Base-by-base conservation (phyloP, 2,797 vertebrate species). In the Gymnothorax javanicus region DNA sequence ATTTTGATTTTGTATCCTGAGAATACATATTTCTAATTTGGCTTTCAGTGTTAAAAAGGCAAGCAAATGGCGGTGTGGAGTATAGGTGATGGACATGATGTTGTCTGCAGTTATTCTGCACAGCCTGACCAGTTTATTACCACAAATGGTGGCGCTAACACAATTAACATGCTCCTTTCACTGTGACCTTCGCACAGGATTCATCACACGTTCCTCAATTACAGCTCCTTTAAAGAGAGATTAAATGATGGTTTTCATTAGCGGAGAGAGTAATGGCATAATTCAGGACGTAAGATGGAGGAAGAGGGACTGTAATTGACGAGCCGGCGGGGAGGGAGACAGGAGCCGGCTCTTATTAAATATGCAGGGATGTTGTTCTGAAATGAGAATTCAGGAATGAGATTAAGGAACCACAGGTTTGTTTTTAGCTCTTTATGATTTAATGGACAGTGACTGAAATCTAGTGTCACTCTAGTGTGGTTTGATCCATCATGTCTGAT, bases 181-280 rank as follows among this genome's bases (percentile, higher is more conserved):
- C 90, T 89, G 91, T 79, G 27, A 89, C 91, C 88, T 85, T 86
- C 83, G 88, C 33, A 79, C 90, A n/a, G 27, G 90, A 95, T 95
- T 92, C 91, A 94, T 95, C 94, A 95, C 43, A 87, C 83, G 86
- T 86, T 93, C 73, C 94, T 94, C 94, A 95, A 94, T 95, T 95
- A 94, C 94, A 77, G 92, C 90, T 87, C 92, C 92, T 94, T 93
- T 90, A 83, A 93, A 52, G 94, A 94, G 94, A 94, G 92, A 95
- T 95, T 94, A 95, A 94, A 94, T 92, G 93, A 94, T 95, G 92
- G 87, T 89, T 89, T 89, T 86, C 87, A 90, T 89, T 86, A 94
- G 93, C 91, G 88, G 87, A 13, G 77, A 60, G 86, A 87, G 91
- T 94, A 94, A 94, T 94, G 93, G 91, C 93, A 91, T 91, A 91